These are phyloP conservation scores for Enteromius thamalakanensis DNA, from an alignment of 2,797 vertebrate species.

Conservation along the genomic window DNA sequence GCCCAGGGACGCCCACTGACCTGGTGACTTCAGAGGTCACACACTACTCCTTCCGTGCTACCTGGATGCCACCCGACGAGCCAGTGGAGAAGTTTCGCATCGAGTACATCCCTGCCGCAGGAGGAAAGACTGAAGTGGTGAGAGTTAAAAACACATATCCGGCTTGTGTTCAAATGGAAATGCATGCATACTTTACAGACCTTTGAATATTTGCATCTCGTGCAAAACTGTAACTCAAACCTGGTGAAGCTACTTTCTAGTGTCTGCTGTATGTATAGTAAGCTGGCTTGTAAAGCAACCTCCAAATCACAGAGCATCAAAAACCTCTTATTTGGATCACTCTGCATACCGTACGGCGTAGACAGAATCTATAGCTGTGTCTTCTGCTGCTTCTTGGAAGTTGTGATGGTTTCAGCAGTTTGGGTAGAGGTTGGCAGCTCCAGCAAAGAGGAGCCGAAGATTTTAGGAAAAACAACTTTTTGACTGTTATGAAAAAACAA, in stretches of 20 bases:
- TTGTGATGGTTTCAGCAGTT: neutral
- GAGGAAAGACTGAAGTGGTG: slow-evolving; percentile 85
- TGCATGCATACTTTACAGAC: neutral
- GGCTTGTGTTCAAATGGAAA: neutral
- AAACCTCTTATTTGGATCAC: neutral
- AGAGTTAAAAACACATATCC: slow-evolving; percentile 53
- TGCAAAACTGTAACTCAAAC: neutral
- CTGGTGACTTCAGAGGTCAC: slow-evolving; percentile 90
- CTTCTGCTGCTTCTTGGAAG: neutral
- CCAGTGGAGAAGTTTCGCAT: slow-evolving; percentile 87
- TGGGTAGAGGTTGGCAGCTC: neutral
- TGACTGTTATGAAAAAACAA: neutral
- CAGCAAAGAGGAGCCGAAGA: neutral
- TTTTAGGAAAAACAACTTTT: neutral
- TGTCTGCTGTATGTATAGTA: neutral
- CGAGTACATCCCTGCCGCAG: slow-evolving; percentile 78
- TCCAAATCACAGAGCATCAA: neutral
- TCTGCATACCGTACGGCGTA: neutral
- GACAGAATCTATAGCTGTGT: neutral
- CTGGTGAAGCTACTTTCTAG: neutral
- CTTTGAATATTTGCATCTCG: neutral
- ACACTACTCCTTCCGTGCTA: slow-evolving; percentile 86
- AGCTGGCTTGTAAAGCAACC: neutral
- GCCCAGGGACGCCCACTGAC: slow-evolving; percentile 80
- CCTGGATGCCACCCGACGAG: slow-evolving; percentile 85